Evolutionary conservation across 2,888 invertebrate genomes (phyloP).

Genomic region (Polydesmus complanatus): DNA sequence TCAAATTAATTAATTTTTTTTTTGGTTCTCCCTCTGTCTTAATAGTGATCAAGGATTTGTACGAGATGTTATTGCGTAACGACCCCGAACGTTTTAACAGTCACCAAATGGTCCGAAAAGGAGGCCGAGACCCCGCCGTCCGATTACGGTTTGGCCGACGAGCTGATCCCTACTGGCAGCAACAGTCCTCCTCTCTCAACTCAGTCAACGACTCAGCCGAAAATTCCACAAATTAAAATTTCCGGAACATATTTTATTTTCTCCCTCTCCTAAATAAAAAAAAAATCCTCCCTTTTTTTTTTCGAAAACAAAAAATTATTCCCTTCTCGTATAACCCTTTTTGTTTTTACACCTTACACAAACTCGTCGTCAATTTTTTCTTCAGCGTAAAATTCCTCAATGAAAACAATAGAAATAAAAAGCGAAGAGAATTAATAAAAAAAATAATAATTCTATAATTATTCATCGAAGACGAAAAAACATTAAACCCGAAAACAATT

Average conservation of each 20-base stretch:
- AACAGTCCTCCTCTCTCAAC: neutral
- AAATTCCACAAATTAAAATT: slow-evolving; percentile 4
- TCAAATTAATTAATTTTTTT: neutral
- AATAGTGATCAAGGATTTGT: slow-evolving; percentile 21
- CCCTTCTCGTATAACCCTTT: neutral
- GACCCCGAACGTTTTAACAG: slow-evolving; percentile 17
- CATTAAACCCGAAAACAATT: no score
- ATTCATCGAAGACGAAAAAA: no score
- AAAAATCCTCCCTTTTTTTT: no score
- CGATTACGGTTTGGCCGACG: slow-evolving; percentile 24
- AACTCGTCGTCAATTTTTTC: neutral
- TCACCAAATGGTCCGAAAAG: slow-evolving; percentile 26
- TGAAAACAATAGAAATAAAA: no score
- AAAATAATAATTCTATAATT: no score
- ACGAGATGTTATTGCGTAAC: slow-evolving; percentile 22
- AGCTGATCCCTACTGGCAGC: slow-evolving; percentile 24
- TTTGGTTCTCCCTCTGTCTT: slow-evolving; percentile 1
- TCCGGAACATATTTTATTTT: no score
- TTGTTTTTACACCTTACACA: neutral
- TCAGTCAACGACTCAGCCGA: slow-evolving; percentile 1
- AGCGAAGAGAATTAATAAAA: no score
- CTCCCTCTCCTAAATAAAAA: neutral
- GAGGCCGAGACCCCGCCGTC: slow-evolving; percentile 23
- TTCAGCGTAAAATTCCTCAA: no score
- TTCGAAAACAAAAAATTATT: neutral